Evolutionary conservation across 2,888 invertebrate species (phyloP), one percentile per base, ranked within the genome.

Genomic region (Orgyia antiqua): DNA sequence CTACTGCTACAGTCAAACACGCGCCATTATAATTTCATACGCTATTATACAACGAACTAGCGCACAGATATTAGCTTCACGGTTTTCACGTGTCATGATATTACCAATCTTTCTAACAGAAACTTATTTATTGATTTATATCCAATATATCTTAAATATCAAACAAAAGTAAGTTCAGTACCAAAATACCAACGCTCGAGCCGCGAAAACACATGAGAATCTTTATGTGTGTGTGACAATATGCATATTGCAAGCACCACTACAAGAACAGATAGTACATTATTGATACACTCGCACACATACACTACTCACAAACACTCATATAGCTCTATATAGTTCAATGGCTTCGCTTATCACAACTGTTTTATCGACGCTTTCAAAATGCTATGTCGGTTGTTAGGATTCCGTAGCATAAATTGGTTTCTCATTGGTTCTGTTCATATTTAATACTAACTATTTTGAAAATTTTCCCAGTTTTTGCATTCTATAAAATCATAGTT

Each of bases 161-260:
- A 69, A 68, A 59, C 48, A 47, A 74, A 75, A 70, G 58, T 68
- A 70, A 72, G 64, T 76, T 73, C 61, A n/a, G n/a, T 69, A 55
- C 61, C 62, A 71, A 47, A 42, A 45, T 45, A 56, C 52, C 41
- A 59, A 64, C 66, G 65, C 65, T 53, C 45, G 64, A 74, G 50
- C 80, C 83, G 83, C 82, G 80, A 82, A 82, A 82, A 77, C 63
- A 68, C 54, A 58, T 45, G 44, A 48, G 41, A 42, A 11, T 30
- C 10, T 47, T 26, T 46, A 36, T 43, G 66, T 58, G 55, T 51
- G 57, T 2, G 56, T 55, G 46, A 39, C 27, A 39, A 49, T 44
- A 49, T n/a, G 8, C 32, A 29, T n/a, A n/a, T n/a, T n/a, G n/a
- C n/a, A n/a, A n/a, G n/a, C n/a, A n/a, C n/a, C n/a, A n/a, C n/a